These are phyloP conservation scores for Maccullochella peelii DNA, from an alignment of 2,113 vertebrate species.

Conservation along the genomic window DNA sequence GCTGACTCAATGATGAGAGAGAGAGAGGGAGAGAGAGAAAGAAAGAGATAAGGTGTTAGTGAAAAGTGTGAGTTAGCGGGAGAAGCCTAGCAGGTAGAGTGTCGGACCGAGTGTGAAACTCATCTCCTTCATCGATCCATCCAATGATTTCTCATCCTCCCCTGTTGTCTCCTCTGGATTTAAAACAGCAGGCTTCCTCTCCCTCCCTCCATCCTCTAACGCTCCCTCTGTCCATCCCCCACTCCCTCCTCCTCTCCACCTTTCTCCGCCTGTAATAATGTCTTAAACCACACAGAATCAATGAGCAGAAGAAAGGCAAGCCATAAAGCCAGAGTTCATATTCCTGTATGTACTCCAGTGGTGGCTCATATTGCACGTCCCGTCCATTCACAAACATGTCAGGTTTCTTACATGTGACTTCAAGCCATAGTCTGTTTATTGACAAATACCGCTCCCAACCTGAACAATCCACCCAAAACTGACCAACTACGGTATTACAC, in stretches of 20 bases:
- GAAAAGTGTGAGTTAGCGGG: conserved; percentile 60
- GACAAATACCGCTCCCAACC: conserved; percentile 10
- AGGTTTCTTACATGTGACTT: background rate
- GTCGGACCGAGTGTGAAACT: conserved; percentile 75
- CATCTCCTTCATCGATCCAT: conserved; percentile 81
- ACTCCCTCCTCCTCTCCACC: conserved; percentile 49
- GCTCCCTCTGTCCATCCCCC: conserved; percentile 70
- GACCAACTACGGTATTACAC: conserved; percentile 5
- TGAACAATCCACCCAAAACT: conserved; percentile 19
- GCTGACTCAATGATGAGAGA: conserved; percentile 83
- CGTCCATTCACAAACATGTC: conserved; percentile 41
- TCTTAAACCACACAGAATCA: conserved; percentile 70
- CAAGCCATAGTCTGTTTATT: conserved; percentile 3
- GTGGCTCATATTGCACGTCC: conserved; percentile 31
- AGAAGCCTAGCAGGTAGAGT: conserved; percentile 77
- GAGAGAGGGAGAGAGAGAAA: conserved; percentile 57
- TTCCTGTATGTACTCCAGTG: conserved; percentile 39
- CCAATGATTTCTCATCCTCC: conserved; percentile 82
- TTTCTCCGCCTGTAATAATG: conserved; percentile 63
- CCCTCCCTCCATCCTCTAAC: conserved; percentile 54
- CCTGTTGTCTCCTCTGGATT: conserved; percentile 82
- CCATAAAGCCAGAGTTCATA: conserved; percentile 46
- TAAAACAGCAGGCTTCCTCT: conserved; percentile 77
- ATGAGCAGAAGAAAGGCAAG: conserved; percentile 60
- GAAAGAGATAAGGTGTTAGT: conserved; percentile 48